Percentiles rank a stretch among this genome's conserved stretches.
These are phyloP conservation scores for Macquaria ambigua DNA, from an alignment of 2,113 vertebrate genomes.

Conservation along the genomic window DNA sequence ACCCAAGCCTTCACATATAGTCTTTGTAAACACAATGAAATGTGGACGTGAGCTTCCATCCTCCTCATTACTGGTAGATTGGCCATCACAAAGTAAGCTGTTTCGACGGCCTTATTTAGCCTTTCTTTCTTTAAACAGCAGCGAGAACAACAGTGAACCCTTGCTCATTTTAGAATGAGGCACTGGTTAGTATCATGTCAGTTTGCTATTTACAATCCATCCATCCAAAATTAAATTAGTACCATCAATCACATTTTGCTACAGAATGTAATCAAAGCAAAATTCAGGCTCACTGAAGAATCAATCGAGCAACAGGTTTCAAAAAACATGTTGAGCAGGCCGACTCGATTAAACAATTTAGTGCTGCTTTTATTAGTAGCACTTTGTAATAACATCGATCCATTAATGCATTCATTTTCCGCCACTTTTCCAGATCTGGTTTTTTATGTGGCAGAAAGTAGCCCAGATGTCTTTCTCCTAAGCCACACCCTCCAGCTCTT, in stretches of 20 bases:
- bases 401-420: neutral
- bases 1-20: neutral
- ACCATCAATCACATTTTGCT: constrained; percentile 12
- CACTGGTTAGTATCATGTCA: neutral
- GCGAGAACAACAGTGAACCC: neutral
- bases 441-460: neutral
- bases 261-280: constrained; percentile 11
- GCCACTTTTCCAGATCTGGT: neutral
- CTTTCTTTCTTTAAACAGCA: neutral
- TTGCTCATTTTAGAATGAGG: neutral
- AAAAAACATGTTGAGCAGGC: neutral
- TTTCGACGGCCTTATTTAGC: constrained; percentile 22
- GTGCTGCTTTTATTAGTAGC: neutral
- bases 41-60: neutral
- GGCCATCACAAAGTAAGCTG: constrained; percentile 12
- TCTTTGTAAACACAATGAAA: neutral
- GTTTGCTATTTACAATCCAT: neutral
- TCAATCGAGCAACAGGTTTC: neutral
- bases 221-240: constrained; percentile 1
- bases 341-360: neutral
- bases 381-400: neutral
- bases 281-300: neutral
- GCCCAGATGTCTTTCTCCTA: neutral
- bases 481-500: neutral
- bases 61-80: constrained; percentile 19